phyloP scores from a whole-genome alignment of 2,888 invertebrate genomes.

The Lapara coniferarum region DNA sequence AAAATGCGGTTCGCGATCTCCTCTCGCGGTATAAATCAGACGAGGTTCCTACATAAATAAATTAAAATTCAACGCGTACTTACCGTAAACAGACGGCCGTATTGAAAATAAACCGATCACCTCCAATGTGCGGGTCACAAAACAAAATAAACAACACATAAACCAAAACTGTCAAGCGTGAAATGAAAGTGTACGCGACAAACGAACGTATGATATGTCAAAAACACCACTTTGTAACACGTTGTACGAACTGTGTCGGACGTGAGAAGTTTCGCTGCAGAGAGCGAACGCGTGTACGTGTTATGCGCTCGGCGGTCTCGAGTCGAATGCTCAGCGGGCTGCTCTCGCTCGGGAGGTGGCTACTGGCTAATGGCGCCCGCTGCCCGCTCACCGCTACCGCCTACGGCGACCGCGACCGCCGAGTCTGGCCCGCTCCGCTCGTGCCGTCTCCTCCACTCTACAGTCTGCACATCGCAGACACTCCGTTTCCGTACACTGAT shows the following conservation, averaged over 20 bases:
- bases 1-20: slow-evolving; percentile 71
- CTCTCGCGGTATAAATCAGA: slow-evolving; percentile 71
- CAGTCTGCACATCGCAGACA: slow-evolving; percentile 32
- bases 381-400: background rate
- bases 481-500: slow-evolving; percentile 54
- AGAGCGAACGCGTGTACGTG: slow-evolving; percentile 61
- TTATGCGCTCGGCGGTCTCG: slow-evolving; percentile 59
- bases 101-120: slow-evolving; percentile 73
- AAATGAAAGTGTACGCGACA: slow-evolving; percentile 59
- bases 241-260: slow-evolving; percentile 53
- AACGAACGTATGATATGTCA: slow-evolving; percentile 55
- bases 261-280: slow-evolving; percentile 72
- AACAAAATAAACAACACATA: slow-evolving; percentile 76
- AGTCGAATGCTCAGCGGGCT: slow-evolving; percentile 60
- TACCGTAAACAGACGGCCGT: slow-evolving; percentile 75
- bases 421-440: slow-evolving; percentile 30
- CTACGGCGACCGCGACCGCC: slow-evolving; percentile 28
- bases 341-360: slow-evolving; percentile 5
- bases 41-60: slow-evolving; percentile 62
- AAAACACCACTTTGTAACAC: slow-evolving; percentile 72
- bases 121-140: slow-evolving; percentile 76
- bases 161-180: slow-evolving; percentile 64
- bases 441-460: slow-evolving; percentile 29
- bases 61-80: slow-evolving; percentile 75
- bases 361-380: background rate